Evolutionary conservation across 1,140 invertebrate species (phyloP).

Genomic region (Cryptotermes secundus): DNA sequence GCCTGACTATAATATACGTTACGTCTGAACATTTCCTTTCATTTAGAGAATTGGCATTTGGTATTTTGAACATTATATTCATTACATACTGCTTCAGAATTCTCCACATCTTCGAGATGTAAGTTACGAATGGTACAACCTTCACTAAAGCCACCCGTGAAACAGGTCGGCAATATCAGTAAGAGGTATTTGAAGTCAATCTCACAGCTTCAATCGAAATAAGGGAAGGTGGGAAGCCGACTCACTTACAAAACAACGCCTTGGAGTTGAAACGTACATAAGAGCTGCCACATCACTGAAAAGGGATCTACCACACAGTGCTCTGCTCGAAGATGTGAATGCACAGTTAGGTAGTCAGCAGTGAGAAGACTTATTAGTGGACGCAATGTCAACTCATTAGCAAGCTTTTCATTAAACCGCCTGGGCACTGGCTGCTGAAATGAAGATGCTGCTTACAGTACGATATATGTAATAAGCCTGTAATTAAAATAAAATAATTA

Average conservation of each 20-base stretch:
- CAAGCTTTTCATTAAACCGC: too few species aligned
- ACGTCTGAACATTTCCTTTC: background rate
- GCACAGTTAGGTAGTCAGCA: too few species aligned
- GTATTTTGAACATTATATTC: too few species aligned
- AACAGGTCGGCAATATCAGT: background rate
- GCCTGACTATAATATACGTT: background rate
- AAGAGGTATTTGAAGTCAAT: background rate
- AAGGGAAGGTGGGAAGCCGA: background rate
- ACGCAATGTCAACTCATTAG: too few species aligned
- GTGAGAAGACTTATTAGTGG: too few species aligned
- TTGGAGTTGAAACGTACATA: background rate
- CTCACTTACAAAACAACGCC: background rate
- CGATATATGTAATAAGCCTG: too few species aligned
- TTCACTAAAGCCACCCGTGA: background rate
- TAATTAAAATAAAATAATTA: too few species aligned
- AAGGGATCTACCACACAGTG: too few species aligned
- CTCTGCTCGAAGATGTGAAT: too few species aligned
- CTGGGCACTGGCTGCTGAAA: too few species aligned
- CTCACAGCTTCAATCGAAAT: background rate
- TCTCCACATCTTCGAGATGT: background rate
- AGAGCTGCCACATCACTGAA: background rate
- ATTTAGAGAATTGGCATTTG: background rate
- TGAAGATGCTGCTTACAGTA: too few species aligned
- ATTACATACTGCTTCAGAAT: background rate
- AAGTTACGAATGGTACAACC: background rate